Base-by-base conservation (phyloP, 2,113 vertebrate species). In the Panthera uncia region DNA sequence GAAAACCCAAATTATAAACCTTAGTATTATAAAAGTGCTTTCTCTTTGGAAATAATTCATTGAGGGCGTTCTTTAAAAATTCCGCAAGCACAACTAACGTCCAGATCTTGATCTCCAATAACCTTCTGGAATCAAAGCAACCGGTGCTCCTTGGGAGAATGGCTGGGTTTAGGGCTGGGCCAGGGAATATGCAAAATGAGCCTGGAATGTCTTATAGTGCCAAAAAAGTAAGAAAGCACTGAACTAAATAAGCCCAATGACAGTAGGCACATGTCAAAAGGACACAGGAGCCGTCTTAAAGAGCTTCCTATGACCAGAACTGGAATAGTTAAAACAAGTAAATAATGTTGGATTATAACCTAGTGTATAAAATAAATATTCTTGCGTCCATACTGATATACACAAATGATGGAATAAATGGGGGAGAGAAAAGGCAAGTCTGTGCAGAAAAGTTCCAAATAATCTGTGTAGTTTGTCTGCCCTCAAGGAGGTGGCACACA, bases 111-210 rank as follows among this genome's bases (percentile, higher is more conserved):
- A 14, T 57, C 52, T 16, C 61, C 13, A 10, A 4, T 38, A 5
- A 33, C 7, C 29, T 55, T 79, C 52, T 65, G 15, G 31, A 7
- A 5, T 31, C 73, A 31, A 25, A 63, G 50, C 9, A 38, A 12
- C 18, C 18, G 4, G 80, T n/a, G 41, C 19, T 38, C 33, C 66
- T 31, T 31, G 55, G 57, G 81, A 19, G 10, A 13, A 29, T 3
- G 5, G 29, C 12, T 19, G 38, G 36, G 2, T 61, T 31, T n/a
- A 1, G 38, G 3, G 2, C 27, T 5, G 2, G 19, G 41, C 9
- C 27, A 23, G 31, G 52, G 25, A 41, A 27, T 7, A 8, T 33
- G 19, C 29, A 57, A 13, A 33, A 27, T 1, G 19, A 74, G 52
- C 33, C 4, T 27, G 10, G 7, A 38, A 38, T 15, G 23, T 76